phyloP scores from a whole-genome alignment of 2,113 vertebrate species.

The Formicarius rufipectus region DNA sequence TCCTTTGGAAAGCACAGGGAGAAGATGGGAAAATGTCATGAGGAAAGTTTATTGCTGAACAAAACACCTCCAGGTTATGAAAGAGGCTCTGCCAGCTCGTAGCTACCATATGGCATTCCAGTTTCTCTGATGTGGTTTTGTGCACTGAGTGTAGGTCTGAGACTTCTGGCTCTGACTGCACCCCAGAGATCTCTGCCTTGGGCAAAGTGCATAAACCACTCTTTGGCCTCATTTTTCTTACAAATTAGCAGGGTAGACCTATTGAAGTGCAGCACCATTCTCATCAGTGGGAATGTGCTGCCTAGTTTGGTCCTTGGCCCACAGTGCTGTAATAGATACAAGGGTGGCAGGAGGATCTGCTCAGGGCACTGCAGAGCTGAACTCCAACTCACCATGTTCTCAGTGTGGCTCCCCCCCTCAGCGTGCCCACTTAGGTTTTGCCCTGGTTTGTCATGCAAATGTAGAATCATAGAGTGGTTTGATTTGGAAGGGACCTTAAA shows the following conservation, averaged over 20 bases:
- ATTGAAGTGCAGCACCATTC: not conserved
- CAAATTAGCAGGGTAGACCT: not conserved
- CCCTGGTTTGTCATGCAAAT: fast-evolving
- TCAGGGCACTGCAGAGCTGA: not conserved
- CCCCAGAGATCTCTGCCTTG: not conserved
- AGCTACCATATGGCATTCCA: conserved; percentile 23
- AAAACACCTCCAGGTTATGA: not conserved
- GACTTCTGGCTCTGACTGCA: not conserved
- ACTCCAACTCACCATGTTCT: not conserved
- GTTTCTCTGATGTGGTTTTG: not conserved
- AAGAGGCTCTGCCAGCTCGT: not conserved
- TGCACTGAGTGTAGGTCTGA: not conserved
- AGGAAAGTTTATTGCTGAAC: not conserved
- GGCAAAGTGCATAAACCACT: not conserved
- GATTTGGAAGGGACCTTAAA: not conserved
- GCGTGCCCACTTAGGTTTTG: fast-evolving
- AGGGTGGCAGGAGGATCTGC: not conserved
- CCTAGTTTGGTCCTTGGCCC: not conserved
- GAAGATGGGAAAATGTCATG: fast-evolving
- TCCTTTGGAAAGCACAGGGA: not conserved
- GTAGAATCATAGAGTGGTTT: not conserved
- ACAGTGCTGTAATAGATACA: fast-evolving
- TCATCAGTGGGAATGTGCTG: not conserved
- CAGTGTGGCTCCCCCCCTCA: not conserved
- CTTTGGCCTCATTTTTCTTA: not conserved